phyloP scores from a whole-genome alignment of 1,140 invertebrate genomes.

The Drosophila sp. region DNA sequence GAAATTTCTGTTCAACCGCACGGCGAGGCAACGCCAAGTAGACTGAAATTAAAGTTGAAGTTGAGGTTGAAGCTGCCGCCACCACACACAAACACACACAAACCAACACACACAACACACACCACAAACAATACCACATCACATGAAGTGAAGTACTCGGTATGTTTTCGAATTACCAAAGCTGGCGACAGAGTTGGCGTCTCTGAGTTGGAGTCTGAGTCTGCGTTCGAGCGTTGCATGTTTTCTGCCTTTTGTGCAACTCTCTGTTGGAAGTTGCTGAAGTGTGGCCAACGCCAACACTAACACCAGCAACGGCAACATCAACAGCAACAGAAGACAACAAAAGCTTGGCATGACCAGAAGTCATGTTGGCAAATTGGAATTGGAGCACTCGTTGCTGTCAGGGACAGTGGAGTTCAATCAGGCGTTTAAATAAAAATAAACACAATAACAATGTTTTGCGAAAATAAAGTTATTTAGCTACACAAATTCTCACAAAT shows the following conservation, averaged over 20 bases:
- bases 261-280: constrained; percentile 53
- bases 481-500: not conserved
- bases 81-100: not conserved
- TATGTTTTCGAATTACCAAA: constrained; percentile 50
- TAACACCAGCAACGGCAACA: constrained; percentile 26
- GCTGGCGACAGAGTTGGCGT: constrained; percentile 34
- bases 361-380: constrained; percentile 33
- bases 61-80: constrained; percentile 31
- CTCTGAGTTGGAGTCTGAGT: constrained; percentile 17
- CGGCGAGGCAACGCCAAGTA: constrained; percentile 52
- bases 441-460: not conserved
- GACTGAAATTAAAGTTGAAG: constrained; percentile 58
- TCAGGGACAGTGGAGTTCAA: constrained; percentile 11
- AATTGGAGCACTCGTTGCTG: constrained; percentile 38
- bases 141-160: not conserved
- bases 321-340: constrained; percentile 1
- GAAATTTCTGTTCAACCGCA: constrained; percentile 49
- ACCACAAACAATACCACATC: not conserved
- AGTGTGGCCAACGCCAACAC: constrained; percentile 51
- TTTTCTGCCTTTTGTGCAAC: constrained; percentile 57
- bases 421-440: not conserved
- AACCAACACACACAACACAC: not conserved
- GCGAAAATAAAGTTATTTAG: not conserved
- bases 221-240: constrained; percentile 17
- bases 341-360: constrained; percentile 11